Percentiles rank a stretch among this genome's conserved stretches.
Evolutionary conservation across 1,140 invertebrate species (phyloP).

Genomic region (Notospermus geniculatus): DNA sequence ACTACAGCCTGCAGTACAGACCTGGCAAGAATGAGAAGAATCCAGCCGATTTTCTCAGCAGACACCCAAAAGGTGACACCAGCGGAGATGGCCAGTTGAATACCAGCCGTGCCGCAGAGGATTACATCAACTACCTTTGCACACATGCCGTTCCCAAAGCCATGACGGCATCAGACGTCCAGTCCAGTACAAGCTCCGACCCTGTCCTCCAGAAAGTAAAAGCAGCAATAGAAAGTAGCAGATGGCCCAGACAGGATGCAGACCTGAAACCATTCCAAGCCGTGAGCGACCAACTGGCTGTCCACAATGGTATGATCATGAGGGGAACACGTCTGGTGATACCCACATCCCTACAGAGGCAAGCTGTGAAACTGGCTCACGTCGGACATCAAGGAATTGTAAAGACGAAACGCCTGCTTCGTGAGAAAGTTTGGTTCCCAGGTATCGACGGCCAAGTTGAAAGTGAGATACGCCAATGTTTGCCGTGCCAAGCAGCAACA

Average conservation of each 20-base stretch:
- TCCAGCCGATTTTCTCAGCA: neutral
- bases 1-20: neutral
- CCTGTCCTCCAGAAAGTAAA: neutral
- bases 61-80: neutral
- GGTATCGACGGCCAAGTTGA: conserved; percentile 38
- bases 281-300: neutral
- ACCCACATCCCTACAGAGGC: conserved; percentile 23
- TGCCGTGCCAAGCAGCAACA: conserved; percentile 30
- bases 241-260: neutral
- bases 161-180: neutral
- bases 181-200: neutral
- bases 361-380: conserved; percentile 30
- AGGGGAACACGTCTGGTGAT: conserved; percentile 27
- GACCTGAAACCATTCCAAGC: neutral
- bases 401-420: conserved; percentile 36
- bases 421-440: conserved; percentile 46
- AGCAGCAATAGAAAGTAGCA: neutral
- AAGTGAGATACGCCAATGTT: conserved; percentile 28
- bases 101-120: neutral
- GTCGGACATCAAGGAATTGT: conserved; percentile 33
- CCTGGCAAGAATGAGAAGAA: conserved; percentile 12
- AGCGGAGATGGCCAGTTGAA: conserved; percentile 10
- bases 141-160: neutral
- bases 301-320: conserved; percentile 20
- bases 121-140: neutral